A percentile compares a stretch with the other conserved stretches of the same genome.
phyloP scores from a whole-genome alignment of 2,113 vertebrate genomes.

The Lycaon pictus region DNA sequence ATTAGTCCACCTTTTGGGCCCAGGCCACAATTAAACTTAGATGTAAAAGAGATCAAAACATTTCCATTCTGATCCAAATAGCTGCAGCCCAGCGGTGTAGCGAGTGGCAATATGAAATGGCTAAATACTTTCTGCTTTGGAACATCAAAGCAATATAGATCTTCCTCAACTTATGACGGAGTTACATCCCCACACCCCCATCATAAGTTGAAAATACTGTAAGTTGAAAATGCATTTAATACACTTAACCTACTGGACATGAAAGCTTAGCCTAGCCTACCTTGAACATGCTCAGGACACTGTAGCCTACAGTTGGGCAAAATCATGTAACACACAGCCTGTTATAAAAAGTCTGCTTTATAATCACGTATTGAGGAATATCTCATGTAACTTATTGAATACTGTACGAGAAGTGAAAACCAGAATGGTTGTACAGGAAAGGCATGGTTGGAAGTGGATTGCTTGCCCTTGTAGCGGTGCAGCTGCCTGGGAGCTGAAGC shows the following conservation, averaged over 20 bases:
- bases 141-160: neutral
- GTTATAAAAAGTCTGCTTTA: neutral
- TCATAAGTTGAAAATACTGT: neutral
- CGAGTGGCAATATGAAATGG: neutral
- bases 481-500: neutral
- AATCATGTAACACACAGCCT: neutral
- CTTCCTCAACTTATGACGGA: neutral
- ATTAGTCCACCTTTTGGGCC: slow-evolving; percentile 80
- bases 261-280: neutral
- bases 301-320: neutral
- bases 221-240: neutral
- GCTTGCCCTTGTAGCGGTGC: neutral
- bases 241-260: neutral
- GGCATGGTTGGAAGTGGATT: neutral
- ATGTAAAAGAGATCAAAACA: slow-evolving; percentile 79
- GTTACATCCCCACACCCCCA: neutral
- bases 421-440: neutral
- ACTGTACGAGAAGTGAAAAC: neutral
- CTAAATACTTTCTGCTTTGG: neutral
- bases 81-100: neutral
- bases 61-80: slow-evolving; percentile 73
- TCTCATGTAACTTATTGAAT: neutral
- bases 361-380: neutral
- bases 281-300: neutral
- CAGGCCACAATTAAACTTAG: slow-evolving; percentile 78